A percentile compares a stretch with the other conserved stretches of the same genome.
Conservation (phyloP, 2,113 vertebrate species). For the Dipodomys spectabilis region DNA sequence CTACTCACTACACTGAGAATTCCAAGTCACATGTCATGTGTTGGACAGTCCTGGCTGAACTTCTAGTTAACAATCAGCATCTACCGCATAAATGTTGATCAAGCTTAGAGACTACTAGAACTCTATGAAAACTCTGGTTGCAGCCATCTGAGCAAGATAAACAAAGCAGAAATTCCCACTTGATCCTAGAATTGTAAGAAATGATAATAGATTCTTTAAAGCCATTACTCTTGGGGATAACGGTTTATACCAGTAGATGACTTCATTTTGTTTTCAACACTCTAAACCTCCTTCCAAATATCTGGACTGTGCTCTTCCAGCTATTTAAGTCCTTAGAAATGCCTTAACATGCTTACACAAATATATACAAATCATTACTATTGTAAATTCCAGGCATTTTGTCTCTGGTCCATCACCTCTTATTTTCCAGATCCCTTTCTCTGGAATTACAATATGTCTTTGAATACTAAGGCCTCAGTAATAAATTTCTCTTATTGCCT, state of each 20-base stretch:
- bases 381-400: not conserved
- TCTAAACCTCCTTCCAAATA: not conserved
- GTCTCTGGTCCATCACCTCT: not conserved
- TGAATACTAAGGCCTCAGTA: not conserved
- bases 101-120: not conserved
- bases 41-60: not conserved
- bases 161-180: not conserved
- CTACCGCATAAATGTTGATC: not conserved
- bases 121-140: not conserved
- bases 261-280: not conserved
- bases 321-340: not conserved
- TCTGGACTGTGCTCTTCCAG: not conserved
- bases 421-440: not conserved
- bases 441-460: not conserved
- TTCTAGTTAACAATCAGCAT: not conserved
- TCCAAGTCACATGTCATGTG: not conserved
- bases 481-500: not conserved
- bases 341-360: not conserved
- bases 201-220: constrained; percentile 1
- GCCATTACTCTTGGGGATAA: not conserved
- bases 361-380: not conserved
- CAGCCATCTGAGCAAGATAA: not conserved
- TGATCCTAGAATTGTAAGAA: not conserved
- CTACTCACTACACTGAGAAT: not conserved
- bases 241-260: not conserved